Evolutionary conservation across 92 coral and sea anemone species (phyloP).

Genomic region (Actinernus sp.): DNA sequence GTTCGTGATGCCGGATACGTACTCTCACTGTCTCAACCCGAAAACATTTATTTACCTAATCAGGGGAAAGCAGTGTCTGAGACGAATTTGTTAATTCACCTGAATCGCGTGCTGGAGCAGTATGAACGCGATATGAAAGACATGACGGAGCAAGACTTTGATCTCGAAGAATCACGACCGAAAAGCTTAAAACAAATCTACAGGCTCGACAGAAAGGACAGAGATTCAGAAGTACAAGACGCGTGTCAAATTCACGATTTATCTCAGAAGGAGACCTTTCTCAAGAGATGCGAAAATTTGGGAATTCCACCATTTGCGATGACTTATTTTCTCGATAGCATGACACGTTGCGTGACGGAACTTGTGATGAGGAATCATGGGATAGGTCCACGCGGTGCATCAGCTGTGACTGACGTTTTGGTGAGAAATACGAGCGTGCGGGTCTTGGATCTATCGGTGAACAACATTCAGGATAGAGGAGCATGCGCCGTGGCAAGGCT

Average conservation of each 20-base stretch:
- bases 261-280: conserved; percentile 59
- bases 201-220: conserved; percentile 89
- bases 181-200: no score
- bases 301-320: conserved; percentile 84
- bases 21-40: conserved; percentile 44
- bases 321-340: conserved; percentile 82
- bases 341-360: conserved; percentile 75
- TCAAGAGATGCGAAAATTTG: conserved; percentile 58
- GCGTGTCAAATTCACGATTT: conserved; percentile 85
- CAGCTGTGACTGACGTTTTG: conserved; percentile 80
- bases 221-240: conserved; percentile 86
- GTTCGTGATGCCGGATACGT: background rate
- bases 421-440: conserved; percentile 74
- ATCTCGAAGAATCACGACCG: conserved; percentile 27
- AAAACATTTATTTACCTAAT: conserved; percentile 72
- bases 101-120: conserved; percentile 77
- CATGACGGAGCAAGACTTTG: conserved; percentile 11
- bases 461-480: conserved; percentile 83
- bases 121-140: conserved; percentile 56
- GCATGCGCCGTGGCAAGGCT: conserved; percentile 71
- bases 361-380: conserved; percentile 89
- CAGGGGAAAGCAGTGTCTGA: conserved; percentile 93
- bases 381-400: conserved; percentile 84
- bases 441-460: conserved; percentile 83
- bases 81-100: conserved; percentile 75